Evolutionary conservation across 2,888 invertebrate species (phyloP).

Genomic region (Globia sparganii): DNA sequence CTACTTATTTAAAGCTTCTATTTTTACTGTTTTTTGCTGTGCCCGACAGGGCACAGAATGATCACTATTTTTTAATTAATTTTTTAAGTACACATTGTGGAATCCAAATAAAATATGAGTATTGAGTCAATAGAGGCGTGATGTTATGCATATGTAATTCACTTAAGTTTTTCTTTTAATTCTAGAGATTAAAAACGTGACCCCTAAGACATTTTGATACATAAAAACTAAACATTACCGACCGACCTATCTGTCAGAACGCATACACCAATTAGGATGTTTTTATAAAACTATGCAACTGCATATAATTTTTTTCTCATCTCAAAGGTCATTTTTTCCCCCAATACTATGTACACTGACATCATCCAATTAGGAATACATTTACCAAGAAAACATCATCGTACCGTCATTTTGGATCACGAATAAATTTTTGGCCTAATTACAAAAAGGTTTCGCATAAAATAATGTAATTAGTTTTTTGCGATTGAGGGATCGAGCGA

Average conservation of each 20-base stretch:
- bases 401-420: constrained; percentile 69
- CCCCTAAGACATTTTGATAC: constrained; percentile 4
- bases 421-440: constrained; percentile 79
- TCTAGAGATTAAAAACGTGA: constrained; percentile 25
- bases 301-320: constrained; percentile 57
- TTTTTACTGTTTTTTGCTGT: too few relatives aligned
- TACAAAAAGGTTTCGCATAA: constrained; percentile 78
- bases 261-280: constrained; percentile 58
- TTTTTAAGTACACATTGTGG: too few relatives aligned
- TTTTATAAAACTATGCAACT: constrained; percentile 63
- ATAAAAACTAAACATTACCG: constrained; percentile 54
- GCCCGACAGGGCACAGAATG: too few relatives aligned
- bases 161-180: not conserved
- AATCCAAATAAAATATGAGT: too few relatives aligned
- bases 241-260: constrained; percentile 48
- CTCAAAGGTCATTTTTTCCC: constrained; percentile 44
- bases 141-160: not conserved
- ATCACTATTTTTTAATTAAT: too few relatives aligned
- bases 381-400: constrained; percentile 76
- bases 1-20: too few relatives aligned
- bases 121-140: not conserved
- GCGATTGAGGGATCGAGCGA: constrained; percentile 75
- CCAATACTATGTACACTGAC: constrained; percentile 74
- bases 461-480: constrained; percentile 83
- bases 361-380: constrained; percentile 81